Conservation (phyloP, 2,113 vertebrate genomes). For the Cavia aperea region DNA sequence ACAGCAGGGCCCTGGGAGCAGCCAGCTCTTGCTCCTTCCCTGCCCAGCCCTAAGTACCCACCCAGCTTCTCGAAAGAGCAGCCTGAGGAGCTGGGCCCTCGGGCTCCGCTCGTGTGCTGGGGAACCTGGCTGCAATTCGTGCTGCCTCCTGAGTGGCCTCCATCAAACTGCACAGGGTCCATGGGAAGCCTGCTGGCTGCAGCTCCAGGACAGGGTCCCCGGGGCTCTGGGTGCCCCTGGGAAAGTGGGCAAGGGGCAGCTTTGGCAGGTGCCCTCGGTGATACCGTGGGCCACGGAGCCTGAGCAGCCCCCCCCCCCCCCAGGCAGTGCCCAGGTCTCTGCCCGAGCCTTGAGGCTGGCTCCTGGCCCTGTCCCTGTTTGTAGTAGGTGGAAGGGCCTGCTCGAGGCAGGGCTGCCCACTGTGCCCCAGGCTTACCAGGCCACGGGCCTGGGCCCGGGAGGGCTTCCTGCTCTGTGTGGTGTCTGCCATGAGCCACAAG, state of each 20-base stretch:
- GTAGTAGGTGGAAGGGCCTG: neutral
- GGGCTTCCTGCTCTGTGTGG: neutral
- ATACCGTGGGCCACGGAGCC: neutral
- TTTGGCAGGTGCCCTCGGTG: too few relatives aligned
- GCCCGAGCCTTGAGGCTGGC: neutral
- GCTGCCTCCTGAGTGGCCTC: neutral
- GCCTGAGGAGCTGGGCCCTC: neutral
- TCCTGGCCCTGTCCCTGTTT: too few relatives aligned
- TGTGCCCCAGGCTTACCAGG: neutral
- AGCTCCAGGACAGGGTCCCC: neutral
- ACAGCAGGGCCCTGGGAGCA: neutral
- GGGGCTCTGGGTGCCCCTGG: fast-evolving
- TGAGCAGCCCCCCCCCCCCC: too few relatives aligned
- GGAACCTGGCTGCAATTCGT: neutral
- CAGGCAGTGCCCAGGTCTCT: neutral
- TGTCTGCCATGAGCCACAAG: neutral
- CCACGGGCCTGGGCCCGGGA: neutral
- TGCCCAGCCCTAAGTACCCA: neutral
- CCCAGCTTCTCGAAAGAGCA: neutral
- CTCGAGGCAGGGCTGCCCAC: neutral
- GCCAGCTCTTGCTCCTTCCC: too few relatives aligned
- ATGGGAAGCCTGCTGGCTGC: neutral
- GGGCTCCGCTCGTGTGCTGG: neutral
- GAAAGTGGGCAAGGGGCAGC: neutral
- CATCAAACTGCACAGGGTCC: neutral